Base-by-base conservation (phyloP, 2,888 invertebrate species). In the Gymnoscelis rufifasciata region DNA sequence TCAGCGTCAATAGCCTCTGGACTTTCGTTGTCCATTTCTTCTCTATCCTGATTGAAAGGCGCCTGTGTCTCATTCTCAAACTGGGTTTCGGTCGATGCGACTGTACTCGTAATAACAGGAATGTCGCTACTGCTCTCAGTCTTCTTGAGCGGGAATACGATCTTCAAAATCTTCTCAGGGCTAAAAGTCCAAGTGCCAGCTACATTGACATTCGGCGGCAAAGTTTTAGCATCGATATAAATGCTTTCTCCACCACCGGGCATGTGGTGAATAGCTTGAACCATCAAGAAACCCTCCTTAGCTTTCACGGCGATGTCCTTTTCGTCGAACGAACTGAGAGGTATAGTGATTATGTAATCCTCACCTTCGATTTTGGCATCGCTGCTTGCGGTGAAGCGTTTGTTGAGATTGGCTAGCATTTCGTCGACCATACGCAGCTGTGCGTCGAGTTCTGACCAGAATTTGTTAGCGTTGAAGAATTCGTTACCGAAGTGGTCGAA, bases 251-350 rank as follows among this genome's bases (percentile, higher is more conserved):
- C 51, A 0, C 56, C 65, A 1, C 38, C 62, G 0, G 52, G 38
- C 1, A 26, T 46, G 14, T 65, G 68, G 43, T 73, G 75, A 0
- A 62, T 54, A 1, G 86, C 87, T 52, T 83, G 82, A 19, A 84
- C 64, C 80, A 83, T 79, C 28, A 84, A 46, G 14, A 78, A 38
- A 0, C 82, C 79, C 12, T 69, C 68, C 3, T 71, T 72, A 0
- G 82, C 83, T 43, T 86, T 86, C 6, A 87, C 84, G 0, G 69
- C 59, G 7, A 87, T 76, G 5, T 87, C 84, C 14, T 75, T 75
- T 37, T 82, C 80, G 0, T 78, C 66, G 43, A 69, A 86, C 0
- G 74, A 80, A 4, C 51, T 23, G 0, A 87, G 48, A 0, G 68
- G 54, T 3, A 87, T 70, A 0, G 61, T 71, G 1, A 87, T 57